Base-by-base conservation (phyloP, 2,888 invertebrate genomes). In the Colletes collaris region DNA sequence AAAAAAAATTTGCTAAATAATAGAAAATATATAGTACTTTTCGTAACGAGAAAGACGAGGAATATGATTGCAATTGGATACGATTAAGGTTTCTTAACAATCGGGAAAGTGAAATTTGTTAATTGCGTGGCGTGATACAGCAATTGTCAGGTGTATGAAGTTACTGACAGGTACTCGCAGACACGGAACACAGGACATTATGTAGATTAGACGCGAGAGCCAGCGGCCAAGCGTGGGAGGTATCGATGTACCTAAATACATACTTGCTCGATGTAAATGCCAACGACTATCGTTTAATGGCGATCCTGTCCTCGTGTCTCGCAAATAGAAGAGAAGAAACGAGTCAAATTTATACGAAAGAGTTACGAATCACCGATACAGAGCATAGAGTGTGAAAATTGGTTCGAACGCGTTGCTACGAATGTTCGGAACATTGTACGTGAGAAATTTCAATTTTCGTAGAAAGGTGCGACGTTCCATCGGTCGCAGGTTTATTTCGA, bases 141-240 rank as follows among this genome's bases (percentile, higher is more conserved):
- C 50, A 74, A 60, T 46, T 60, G 52, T 10, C 46, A 46, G 58
- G 50, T 52, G 16, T 52, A 46, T 5, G 11, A 16, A 7, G 19
- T 35, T 19, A 19, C 16, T 4, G 62, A 0, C 44, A 46, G 46
- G 64, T n/a, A 58, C 11, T 16, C n/a, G 8, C 8, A 8, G 53
- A 52, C 59, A 59, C 46, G 46, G 46, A 19, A 19, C 40, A 37
- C 50, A 53, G 49, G 3, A 49, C 52, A 58, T 63, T 60, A 76
- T 74, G 74, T 49, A 74, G 56, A 76, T 76, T 60, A 52, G 27
- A 35, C 27, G 16, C 16, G 44, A 63, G 63, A 72, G 16, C 44
- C 62, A 49, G 37, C 27, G 27, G 44, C 13, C 67, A 37, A 6
- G 53, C 55, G 52, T 60, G 46, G 13, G n/a, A 10, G 13, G 11